Base-by-base conservation (phyloP, 2,113 vertebrate species). In the Collichthys lucidus region DNA sequence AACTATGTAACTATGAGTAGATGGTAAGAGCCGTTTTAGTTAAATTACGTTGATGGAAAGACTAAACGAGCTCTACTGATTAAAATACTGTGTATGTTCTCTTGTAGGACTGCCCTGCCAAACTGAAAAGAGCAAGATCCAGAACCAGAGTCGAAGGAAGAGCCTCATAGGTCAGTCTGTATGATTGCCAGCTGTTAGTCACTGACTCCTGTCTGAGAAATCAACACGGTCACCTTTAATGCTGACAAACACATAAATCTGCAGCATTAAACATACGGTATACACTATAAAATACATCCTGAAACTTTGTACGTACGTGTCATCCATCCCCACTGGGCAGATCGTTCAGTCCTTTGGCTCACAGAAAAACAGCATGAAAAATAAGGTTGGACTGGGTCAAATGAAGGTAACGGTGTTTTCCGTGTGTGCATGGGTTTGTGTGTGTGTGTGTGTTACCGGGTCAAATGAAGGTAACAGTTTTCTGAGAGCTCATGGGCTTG, bases 101-200 rank as follows among this genome's bases (percentile, higher is more conserved):
- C 60, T 94, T 92, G 86, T 56, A 98, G 97, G 97, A 90, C 95
- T 97, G 93, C 97, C 97, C 31, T 98, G 97, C 94, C 97, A 98
- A 94, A 97, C 96, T 68, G 97, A 98, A 94, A 98, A 97, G 96
- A 98, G 95, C 94, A 97, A 95, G 95, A 97, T 98, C 95, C 97
- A 97, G 93, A 96, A 94, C 92, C 96, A 97, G 87, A 96, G 95
- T 94, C 96, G 96, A 86, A 96, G 95, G 91, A 98, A 97, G 94
- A 96, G 93, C 93, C 95, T 98, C 84, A 89, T 98, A 95, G 97
- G 97, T 98, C 88, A 96, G 97, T 96, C 20, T 68, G 69, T 44
- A 63, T 46, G 64, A 65, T 67, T 71, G 63, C 67, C 63, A 63
- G 78, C 50, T 71, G 56, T 62, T 77, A 26, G 55, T 46, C 68